Evolutionary conservation across 2,113 vertebrate species (phyloP), one percentile per base, ranked within the genome.

Genomic region (Oryzias javanicus): DNA sequence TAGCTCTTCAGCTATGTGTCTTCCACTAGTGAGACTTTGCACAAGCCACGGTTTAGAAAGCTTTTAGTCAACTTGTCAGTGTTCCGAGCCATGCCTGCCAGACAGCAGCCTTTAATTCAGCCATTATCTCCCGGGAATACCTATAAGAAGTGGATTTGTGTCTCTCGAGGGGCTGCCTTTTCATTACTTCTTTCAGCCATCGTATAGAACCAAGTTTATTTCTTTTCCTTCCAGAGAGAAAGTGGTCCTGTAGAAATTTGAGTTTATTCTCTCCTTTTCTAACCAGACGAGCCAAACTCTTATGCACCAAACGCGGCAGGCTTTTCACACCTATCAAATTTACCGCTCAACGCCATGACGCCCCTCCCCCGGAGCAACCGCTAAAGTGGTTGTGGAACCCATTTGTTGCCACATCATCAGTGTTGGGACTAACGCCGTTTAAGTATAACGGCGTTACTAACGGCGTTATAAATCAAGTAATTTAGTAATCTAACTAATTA

Each of bases 81-180:
- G 76, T 63, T 75, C 42, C n/a, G 80, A 79, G 79, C 65, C 64
- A 20, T 65, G 71, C 71, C 79, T 78, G 78, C 69, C 74, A 83
- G 85, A 77, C 62, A 67, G 62, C 51, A 68, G 46, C 42, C 70
- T 86, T 81, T 80, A 77, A 84, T 77, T 80, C 76, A 49, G 44
- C 57, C 46, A 55, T 4, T 20, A 53, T 50, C 82, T 16, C 79
- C 58, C 54, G 75, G 77, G 77, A 81, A 84, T 74, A 72, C 70
- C 81, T 76, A 72, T 63, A 76, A 70, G 55, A 47, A 57, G 70
- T 74, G 76, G 82, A 87, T 83, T 83, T 85, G 82, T 80, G 77
- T 72, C 60, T 81, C 79, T 75, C 65, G 2, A 22, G 69, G 56
- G 80, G 79, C 52, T 45, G 64, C 61, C 71, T 42, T 83, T 85